A percentile compares a stretch with the other conserved stretches of the same genome.
Evolutionary conservation across 1,140 invertebrate species (phyloP).

Genomic region (Portunus trituberculatus): DNA sequence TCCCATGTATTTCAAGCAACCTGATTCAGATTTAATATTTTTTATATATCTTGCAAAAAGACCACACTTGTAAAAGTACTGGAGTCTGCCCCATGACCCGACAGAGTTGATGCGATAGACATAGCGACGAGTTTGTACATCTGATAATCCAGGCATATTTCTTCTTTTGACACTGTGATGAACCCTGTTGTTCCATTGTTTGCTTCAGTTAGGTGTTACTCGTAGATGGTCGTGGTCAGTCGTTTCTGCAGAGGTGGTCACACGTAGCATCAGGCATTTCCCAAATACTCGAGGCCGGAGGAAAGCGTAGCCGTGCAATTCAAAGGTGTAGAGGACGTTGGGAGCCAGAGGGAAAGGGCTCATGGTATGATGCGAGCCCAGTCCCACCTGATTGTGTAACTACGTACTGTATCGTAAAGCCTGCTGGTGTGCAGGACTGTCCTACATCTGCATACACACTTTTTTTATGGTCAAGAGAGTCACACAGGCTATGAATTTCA

Average conservation of each 20-base stretch:
- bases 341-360: conserved; percentile 30
- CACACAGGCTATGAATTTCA: conserved; percentile 37
- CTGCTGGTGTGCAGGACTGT: conserved; percentile 34
- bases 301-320: conserved; percentile 50
- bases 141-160: conserved; percentile 63
- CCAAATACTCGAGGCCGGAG: conserved; percentile 38
- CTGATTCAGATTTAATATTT: conserved; percentile 34
- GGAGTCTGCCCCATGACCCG: not conserved
- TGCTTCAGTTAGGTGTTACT: conserved; percentile 68
- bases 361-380: conserved; percentile 47
- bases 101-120: not conserved
- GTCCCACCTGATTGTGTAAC: conserved; percentile 62
- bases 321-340: not conserved
- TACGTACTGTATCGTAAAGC: conserved; percentile 36
- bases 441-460: not conserved
- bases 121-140: conserved; percentile 30
- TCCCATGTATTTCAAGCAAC: conserved; percentile 39
- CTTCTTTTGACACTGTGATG: conserved; percentile 69
- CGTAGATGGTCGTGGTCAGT: conserved; percentile 58
- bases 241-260: conserved; percentile 29
- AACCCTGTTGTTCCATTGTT: conserved; percentile 62
- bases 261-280: conserved; percentile 51
- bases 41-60: not conserved
- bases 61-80: not conserved
- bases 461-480: conserved; percentile 59